Evolutionary conservation across 2,888 invertebrate genomes (phyloP).

Genomic region (Ormyrus thymus): DNA sequence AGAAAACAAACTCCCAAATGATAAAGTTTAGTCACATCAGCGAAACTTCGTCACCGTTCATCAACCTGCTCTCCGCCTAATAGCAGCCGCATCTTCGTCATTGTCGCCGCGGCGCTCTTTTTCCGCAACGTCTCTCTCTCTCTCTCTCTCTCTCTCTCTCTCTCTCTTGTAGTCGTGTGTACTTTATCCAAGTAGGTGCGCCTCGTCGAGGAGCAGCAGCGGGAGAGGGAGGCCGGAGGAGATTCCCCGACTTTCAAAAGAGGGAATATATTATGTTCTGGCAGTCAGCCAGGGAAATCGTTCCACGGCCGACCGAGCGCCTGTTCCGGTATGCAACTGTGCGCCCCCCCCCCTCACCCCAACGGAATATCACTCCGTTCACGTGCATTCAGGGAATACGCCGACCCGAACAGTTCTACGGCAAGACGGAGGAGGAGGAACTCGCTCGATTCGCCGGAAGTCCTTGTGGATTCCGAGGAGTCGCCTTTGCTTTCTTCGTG

Average conservation of each 20-base stretch:
- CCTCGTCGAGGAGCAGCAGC: neutral
- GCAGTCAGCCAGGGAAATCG: conserved; percentile 64
- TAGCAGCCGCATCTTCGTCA: too few relatives aligned
- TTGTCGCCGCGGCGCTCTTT: too few relatives aligned
- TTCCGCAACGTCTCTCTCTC: too few relatives aligned
- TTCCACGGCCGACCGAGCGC: conserved; percentile 55
- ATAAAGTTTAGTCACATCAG: too few relatives aligned
- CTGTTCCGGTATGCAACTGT: conserved; percentile 52
- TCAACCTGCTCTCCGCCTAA: too few relatives aligned
- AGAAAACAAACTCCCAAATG: too few relatives aligned
- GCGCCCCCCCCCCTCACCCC: neutral
- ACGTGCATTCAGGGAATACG: conserved; percentile 47
- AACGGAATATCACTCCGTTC: conserved; percentile 48
- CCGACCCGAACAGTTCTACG: neutral
- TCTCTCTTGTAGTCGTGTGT: neutral
- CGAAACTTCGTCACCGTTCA: too few relatives aligned
- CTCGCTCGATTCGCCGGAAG: too few relatives aligned
- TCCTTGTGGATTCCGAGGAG: neutral
- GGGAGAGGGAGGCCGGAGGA: neutral
- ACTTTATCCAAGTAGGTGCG: conserved; percentile 36
- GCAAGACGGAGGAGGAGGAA: too few relatives aligned
- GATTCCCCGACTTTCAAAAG: conserved; percentile 60
- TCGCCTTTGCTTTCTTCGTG: too few relatives aligned
- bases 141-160: too few relatives aligned
- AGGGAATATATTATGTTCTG: conserved; percentile 64